Evolutionary conservation across 2,888 invertebrate genomes (phyloP).

Genomic region (Melanostoma mellinum): DNA sequence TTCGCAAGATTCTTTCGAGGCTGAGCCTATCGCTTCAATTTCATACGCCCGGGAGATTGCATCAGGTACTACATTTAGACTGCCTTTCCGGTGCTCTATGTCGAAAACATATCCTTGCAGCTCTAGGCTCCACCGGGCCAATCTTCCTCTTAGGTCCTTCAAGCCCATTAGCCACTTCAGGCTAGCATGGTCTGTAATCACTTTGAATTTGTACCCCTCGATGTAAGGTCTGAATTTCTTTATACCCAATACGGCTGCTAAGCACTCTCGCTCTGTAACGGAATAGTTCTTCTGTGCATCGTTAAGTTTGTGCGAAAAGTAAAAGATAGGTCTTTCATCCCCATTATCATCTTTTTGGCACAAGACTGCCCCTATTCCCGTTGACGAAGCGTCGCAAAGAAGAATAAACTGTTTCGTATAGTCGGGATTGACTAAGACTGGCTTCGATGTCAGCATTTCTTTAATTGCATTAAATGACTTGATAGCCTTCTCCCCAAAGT

Average conservation of each 20-base stretch:
- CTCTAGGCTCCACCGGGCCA: constrained; percentile 73
- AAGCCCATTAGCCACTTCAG: constrained; percentile 74
- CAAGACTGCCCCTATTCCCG: no score
- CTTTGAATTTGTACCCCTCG: constrained; percentile 68
- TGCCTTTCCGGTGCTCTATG: neutral
- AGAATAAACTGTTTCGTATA: no score
- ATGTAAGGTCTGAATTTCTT: constrained; percentile 51
- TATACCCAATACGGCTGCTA: constrained; percentile 27
- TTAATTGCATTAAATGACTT: no score
- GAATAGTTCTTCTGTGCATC: constrained; percentile 35
- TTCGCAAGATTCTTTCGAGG: neutral
- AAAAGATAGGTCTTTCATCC: no score
- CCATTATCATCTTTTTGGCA: no score
- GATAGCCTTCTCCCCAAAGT: no score
- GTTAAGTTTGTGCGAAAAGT: constrained; percentile 10
- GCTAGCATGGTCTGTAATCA: constrained; percentile 74
- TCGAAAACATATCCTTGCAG: constrained; percentile 59
- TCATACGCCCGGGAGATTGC: no score
- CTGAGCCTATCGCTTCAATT: no score
- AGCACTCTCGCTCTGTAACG: constrained; percentile 40
- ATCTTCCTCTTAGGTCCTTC: constrained; percentile 73
- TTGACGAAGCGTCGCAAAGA: no score
- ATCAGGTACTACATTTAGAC: neutral
- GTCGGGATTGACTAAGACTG: neutral
- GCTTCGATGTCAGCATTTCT: constrained; percentile 11